Base-by-base conservation (phyloP, 64 coral and sea anemone species). In the Anthopleura sola region DNA sequence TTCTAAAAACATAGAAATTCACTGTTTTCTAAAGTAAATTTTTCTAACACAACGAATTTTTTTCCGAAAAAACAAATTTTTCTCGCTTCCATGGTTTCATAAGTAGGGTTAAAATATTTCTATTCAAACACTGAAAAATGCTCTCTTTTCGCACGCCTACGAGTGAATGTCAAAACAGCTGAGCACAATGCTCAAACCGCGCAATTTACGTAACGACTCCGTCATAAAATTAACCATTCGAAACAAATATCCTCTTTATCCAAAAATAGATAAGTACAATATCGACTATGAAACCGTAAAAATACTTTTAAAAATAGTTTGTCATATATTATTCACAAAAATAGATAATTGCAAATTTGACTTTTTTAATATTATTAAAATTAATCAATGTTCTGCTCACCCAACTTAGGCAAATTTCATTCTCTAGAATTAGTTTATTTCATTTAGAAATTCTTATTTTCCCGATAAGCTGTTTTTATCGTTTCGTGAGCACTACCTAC, bases 41-140 rank as follows among this genome's bases (percentile, higher is more conserved):
- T 53, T 53, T 51, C 49, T 51, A 14, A 51, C 5, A 51, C 49
- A 16, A 51, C 1, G 49, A 51, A 11, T 14, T 16, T 51, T 51
- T 51, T 76, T 76, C 37, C 31, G 13, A 76, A 76, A 44, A 15
- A 79, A 79, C 20, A 13, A 18, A 18, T 79, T 47, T 23, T 79
- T 48, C 19, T 28, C 39, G 76, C 37, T 79, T 79, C 76, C 37
- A 79, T 79, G 76, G 76, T 79, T 79, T 79, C 76, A 5, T n/a
- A 23, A 79, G 37, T 79, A 38, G 15, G 14, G 24, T 13, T 47
- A 79, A 79, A 24, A 79, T 79, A 79, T 48, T 79, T 46, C 44
- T 44, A 19, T 79, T 79, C 24, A 71, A 71, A 71, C 66, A 71
- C 3, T 71, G 66, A 32, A 71, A 44, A 71, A 71, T 62, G 58